Evolutionary conservation across 1,140 invertebrate genomes (phyloP), one percentile per base, ranked within the genome.

Genomic region (Bicyclus anynana): DNA sequence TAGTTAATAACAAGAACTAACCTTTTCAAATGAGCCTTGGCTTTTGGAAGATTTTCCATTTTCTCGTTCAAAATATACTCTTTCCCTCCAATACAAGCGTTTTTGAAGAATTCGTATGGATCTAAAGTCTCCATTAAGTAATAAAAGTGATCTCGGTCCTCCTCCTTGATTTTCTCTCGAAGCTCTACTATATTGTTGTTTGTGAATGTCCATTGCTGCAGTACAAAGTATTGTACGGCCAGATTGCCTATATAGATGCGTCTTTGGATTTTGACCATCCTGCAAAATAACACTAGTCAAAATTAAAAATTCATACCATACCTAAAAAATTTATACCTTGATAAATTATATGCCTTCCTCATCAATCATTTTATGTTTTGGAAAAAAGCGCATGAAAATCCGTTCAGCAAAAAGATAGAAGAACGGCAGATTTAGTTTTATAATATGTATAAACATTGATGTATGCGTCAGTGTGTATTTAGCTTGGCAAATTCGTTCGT

Each of bases 121-220:
- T 91, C 86, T 2, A 89, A 58, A 1, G 82, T 69, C 20, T 89
- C 84, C 42, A 89, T 67, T 13, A 90, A 90, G 71, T 92, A 95
- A 37, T 85, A 90, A 72, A 95, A 96, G 18, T 87, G 81, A 53
- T 90, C 87, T 62, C 83, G 67, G 71, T 99, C 97, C 6, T 89
- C 72, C 0, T 82, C 59, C 35, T 91, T 88, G 53, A 98, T 80
- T 5, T 80, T 65, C 0, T 86, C 72, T 51, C 93, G 89, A 7
- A 98, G 75, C 0, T 88, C 73, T 7, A 92, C 67, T 20, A 95
- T 90, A 58, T 97, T 97, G 1, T 92, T 81, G 65, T 96, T 96
- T 7, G 88, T 75, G 74, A 98, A 98, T 6, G 90, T 88, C 97
- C 97, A 98, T 76, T 96, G 91, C 63, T 95, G 92, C 0, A 90